Base-by-base conservation (phyloP, 2,888 invertebrate genomes). In the Halictus quadricinctus region DNA sequence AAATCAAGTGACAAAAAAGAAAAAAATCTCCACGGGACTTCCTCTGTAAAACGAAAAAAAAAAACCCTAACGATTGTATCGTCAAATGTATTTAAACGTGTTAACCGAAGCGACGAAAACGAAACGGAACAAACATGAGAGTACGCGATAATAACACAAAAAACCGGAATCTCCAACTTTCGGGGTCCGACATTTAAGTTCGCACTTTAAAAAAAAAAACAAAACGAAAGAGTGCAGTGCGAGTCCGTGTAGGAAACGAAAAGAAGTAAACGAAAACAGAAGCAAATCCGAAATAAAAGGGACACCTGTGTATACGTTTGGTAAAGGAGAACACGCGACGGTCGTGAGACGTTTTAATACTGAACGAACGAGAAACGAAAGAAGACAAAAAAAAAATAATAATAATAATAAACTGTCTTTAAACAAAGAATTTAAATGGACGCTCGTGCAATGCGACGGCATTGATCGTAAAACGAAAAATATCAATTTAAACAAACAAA, bases 61-160 rank as follows among this genome's bases (percentile, higher is more conserved):
- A 29, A 29, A 64, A 58, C 4, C 43, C 54, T 79, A 82, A 48
- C 69, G 80, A 86, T 82, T 82, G 83, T 84, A 83, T 88, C 81
- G 80, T 82, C 66, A 84, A 88, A 87, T 86, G 87, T 87, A 86
- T 89, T 89, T 83, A 84, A 86, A 83, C 81, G 76, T 87, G 78
- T 82, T 69, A 69, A 69, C 36, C n/a, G 43, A 70, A 70, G 66
- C 41, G 43, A 70, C n/a, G 43, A 43, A 43, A 43, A 21, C 3
- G 18, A 41, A 69, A 69, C 69, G 10, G 29, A 41, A 83, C 81
- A 72, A 79, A 84, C 72, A 85, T 15, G 41, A 76, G 74, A 46
- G 29, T 29, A 85, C 78, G 79, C 79, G 82, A 76, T 86, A 84
- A 87, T 82, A 85, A 83, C 70, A 58, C 64, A 50, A 48, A 81